Base-by-base conservation (phyloP, 2,797 vertebrate species). In the Okamejei kenojei region DNA sequence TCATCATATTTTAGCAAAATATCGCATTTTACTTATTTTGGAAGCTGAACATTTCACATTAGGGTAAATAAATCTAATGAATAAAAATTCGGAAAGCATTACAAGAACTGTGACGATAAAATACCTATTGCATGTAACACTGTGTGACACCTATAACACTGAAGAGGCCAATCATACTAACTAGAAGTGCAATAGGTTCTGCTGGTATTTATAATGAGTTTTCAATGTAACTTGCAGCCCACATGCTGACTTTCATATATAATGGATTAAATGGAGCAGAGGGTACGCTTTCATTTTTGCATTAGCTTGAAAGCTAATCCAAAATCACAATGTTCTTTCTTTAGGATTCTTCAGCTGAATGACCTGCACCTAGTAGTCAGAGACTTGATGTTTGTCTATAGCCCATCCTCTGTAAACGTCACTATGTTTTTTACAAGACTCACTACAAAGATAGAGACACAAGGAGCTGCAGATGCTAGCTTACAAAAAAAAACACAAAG, bases 31-130 rank as follows among this genome's bases (percentile, higher is more conserved):
- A 63, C 5, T 38, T n/a, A 61, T 7, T 29, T 63, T 86, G 29
- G 13, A 17, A 3, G 63, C 15, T 29, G 63, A 1, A n/a, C 10
- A 19, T 65, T 88, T 88, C 29, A 88, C 17, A 17, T 65, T 32
- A n/a, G 61, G 65, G 82, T 45, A 88, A 63, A 65, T 35, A 32
- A 32, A 19, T 19, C 1, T 7, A 35, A 88, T 65, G 84, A 88
- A 65, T 65, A 88, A 88, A 86, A 86, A n/a, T 86, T 86, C 29
- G 29, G 58, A 86, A 86, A 63, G 82, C 29, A 8, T 63, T 63
- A 11, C 17, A 58, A 86, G 58, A 86, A 86, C 63, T 86, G 13
- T 32, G 81, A 61, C 54, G 26, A n/a, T 82, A 6, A n/a, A 61
- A 84, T 23, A 84, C 58, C 84, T 65, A 7, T 63, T 65, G 6